These are phyloP conservation scores for Syrista parreyssii DNA, from an alignment of 2,888 invertebrate species.

Conservation along the genomic window DNA sequence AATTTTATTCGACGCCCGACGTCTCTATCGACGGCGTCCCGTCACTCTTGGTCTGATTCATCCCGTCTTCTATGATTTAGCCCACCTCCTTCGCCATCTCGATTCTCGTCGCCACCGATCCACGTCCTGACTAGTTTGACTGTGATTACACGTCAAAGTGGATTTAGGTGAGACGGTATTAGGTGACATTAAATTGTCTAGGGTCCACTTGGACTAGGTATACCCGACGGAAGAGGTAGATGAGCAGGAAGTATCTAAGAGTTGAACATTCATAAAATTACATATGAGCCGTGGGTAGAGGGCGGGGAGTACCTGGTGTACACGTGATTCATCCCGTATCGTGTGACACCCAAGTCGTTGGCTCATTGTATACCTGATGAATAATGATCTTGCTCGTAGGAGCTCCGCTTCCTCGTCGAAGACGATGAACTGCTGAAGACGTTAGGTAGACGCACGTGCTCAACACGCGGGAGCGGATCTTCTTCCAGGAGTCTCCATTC, in stretches of 20 bases:
- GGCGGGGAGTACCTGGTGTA: neutral
- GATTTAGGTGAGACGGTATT: neutral
- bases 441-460: neutral
- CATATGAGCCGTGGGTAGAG: neutral
- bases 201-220: neutral
- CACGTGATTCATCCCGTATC: conserved; percentile 2
- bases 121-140: neutral
- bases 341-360: neutral
- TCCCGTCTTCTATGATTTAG: neutral
- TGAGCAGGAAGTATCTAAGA: neutral
- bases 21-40: conserved; percentile 3
- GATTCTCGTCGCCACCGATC: neutral
- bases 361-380: neutral
- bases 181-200: neutral
- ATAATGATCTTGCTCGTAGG: neutral
- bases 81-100: neutral
- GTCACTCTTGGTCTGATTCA: neutral
- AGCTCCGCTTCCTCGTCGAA: neutral
- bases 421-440: neutral
- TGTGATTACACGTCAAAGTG: neutral
- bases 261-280: neutral
- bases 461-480: neutral
- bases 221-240: neutral
- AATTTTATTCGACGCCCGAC: neutral
- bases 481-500: neutral